Evolutionary conservation across 1,140 invertebrate genomes (phyloP).

Genomic region (Chlorops oryzae): DNA sequence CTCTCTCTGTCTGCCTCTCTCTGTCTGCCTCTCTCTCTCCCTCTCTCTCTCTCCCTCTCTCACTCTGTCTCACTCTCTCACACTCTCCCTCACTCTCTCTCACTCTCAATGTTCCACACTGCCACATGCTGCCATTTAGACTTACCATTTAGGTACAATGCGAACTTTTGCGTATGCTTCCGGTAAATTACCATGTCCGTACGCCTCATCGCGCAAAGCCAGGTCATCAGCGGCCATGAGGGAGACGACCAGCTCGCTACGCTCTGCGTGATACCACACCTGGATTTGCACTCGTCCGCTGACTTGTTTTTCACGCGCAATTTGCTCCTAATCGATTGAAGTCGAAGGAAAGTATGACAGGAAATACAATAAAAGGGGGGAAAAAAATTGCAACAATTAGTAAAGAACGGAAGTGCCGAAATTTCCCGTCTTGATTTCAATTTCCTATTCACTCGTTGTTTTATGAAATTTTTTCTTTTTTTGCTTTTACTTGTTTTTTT

Average conservation of each 20-base stretch:
- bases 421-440: no score
- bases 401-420: background rate
- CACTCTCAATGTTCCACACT: no score
- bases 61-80: no score
- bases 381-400: background rate
- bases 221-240: conserved; percentile 78
- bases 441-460: no score
- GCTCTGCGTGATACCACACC: conserved; percentile 77
- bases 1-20: no score
- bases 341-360: background rate
- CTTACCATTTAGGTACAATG: conserved; percentile 70
- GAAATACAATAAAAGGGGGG: background rate
- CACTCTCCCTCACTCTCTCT: no score
- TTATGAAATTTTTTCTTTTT: no score
- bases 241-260: conserved; percentile 72
- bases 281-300: conserved; percentile 75
- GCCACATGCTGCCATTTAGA: no score
- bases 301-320: conserved; percentile 65
- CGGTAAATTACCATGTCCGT: conserved; percentile 65
- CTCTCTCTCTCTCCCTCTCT: no score
- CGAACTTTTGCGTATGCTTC: conserved; percentile 78
- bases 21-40: no score
- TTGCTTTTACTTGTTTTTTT: no score
- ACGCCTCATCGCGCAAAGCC: conserved; percentile 65
- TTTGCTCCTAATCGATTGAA: conserved; percentile 56